These are phyloP conservation scores for Podiceps cristatus DNA, from an alignment of 2,113 vertebrate genomes.

Conservation along the genomic window DNA sequence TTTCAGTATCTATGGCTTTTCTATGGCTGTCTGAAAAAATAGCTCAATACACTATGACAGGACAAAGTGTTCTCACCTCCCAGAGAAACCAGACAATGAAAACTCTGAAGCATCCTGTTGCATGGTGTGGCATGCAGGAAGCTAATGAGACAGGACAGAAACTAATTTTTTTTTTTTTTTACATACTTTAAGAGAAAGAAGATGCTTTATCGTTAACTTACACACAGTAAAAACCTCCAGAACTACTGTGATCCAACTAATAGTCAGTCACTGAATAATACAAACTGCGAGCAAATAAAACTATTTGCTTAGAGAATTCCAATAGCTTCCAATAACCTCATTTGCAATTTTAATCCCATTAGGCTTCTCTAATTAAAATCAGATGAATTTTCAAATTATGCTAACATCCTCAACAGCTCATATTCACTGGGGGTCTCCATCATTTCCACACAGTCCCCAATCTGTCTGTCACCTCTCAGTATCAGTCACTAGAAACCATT, in stretches of 20 bases:
- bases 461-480: background rate
- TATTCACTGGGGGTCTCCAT: background rate
- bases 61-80: background rate
- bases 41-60: background rate
- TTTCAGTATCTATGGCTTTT: background rate
- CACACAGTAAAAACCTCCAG: background rate
- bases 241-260: background rate
- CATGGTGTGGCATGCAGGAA: background rate
- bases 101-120: background rate
- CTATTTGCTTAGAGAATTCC: background rate
- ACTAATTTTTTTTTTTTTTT: background rate
- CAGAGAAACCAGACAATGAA: background rate
- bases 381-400: background rate
- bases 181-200: background rate
- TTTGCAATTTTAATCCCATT: background rate
- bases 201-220: background rate
- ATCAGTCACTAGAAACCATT: background rate
- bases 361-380: constrained; percentile 23
- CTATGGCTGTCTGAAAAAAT: background rate
- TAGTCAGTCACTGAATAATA: background rate
- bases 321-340: background rate
- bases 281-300: background rate
- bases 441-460: background rate
- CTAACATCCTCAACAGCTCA: background rate
- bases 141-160: background rate